These are phyloP conservation scores for Piscicola geometra DNA, from an alignment of 2,888 invertebrate genomes.

Conservation along the genomic window DNA sequence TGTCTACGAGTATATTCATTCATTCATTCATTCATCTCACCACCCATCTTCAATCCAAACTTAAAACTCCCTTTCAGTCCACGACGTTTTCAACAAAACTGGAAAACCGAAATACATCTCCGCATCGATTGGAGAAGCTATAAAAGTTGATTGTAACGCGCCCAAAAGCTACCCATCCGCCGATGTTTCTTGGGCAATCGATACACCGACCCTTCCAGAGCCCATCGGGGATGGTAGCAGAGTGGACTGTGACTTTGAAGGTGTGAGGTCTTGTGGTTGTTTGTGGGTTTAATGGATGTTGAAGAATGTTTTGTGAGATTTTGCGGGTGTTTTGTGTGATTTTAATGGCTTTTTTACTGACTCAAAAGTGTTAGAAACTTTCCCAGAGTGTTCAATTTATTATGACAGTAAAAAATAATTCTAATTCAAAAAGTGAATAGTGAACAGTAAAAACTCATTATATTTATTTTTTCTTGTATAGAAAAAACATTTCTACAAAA, in stretches of 20 bases:
- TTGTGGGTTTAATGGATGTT: too few relatives aligned
- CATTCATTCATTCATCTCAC: not conserved
- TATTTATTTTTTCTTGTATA: too few relatives aligned
- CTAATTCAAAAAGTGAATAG: too few relatives aligned
- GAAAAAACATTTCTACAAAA: too few relatives aligned
- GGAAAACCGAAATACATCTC: not conserved
- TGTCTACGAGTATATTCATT: not conserved
- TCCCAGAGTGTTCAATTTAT: too few relatives aligned
- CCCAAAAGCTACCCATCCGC: conserved; percentile 6
- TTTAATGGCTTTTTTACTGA: too few relatives aligned
- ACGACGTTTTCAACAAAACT: conserved; percentile 7
- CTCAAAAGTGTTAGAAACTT: too few relatives aligned
- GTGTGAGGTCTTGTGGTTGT: not conserved
- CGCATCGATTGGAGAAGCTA: not conserved
- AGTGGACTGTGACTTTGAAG: conserved; percentile 1
- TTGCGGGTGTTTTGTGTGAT: too few relatives aligned
- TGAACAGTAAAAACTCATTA: too few relatives aligned
- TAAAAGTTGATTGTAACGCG: not conserved
- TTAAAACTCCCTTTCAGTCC: not conserved
- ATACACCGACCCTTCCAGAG: not conserved
- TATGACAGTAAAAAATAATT: too few relatives aligned
- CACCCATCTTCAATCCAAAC: not conserved
- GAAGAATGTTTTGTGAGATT: too few relatives aligned
- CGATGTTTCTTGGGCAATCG: not conserved
- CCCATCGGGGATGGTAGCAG: not conserved